These are phyloP conservation scores for Sceloporus tristichus DNA, from an alignment of 2,113 vertebrate genomes.

Conservation along the genomic window DNA sequence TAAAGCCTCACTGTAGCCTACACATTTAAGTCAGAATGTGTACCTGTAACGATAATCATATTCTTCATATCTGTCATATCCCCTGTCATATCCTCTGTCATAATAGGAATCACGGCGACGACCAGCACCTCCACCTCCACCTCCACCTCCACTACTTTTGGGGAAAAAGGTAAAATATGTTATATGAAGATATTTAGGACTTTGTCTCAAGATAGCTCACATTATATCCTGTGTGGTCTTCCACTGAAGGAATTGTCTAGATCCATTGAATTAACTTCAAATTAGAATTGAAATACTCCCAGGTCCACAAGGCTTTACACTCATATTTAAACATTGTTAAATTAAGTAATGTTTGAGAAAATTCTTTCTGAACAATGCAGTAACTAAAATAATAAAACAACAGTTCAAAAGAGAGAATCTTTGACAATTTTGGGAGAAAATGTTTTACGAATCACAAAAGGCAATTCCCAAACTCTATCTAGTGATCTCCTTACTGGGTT, in stretches of 20 bases:
- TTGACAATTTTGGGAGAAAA: not conserved
- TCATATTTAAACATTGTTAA: not conserved
- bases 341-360: not conserved
- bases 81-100: conserved; percentile 87
- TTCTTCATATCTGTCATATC: conserved; percentile 92
- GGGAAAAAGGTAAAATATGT: not conserved
- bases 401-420: not conserved
- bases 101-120: conserved; percentile 87
- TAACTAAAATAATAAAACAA: not conserved
- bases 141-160: conserved; percentile 78
- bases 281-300: not conserved
- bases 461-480: not conserved
- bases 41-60: conserved; percentile 93
- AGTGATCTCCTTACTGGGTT: conserved; percentile 85
- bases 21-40: conserved; percentile 20
- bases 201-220: not conserved
- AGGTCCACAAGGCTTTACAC: not conserved
- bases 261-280: not conserved
- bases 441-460: not conserved
- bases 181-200: not conserved
- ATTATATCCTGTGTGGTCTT: too few species aligned
- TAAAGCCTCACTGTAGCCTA: not conserved
- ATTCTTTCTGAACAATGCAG: not conserved
- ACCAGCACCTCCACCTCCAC: conserved; percentile 76
- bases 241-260: not conserved